These are phyloP conservation scores for Rana temporaria DNA, from an alignment of 2,113 vertebrate genomes.

Conservation along the genomic window DNA sequence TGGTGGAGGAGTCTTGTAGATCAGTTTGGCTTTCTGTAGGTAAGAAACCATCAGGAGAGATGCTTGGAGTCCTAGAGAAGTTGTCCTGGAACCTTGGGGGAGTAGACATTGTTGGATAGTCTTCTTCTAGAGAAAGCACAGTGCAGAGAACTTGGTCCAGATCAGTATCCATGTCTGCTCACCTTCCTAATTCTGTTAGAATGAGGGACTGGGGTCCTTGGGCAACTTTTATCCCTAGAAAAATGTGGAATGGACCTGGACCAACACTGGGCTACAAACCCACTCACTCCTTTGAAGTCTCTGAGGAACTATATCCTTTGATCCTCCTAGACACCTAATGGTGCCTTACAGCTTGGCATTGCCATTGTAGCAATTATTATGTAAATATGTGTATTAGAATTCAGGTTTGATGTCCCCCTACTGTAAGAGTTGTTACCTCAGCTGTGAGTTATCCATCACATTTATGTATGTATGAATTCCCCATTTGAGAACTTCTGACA, in stretches of 20 bases:
- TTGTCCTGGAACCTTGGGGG: conserved; percentile 6
- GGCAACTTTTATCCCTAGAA: not conserved
- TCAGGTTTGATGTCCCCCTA: not conserved
- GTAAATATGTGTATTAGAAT: not conserved
- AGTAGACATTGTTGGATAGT: conserved; percentile 3
- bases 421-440: too few relatives aligned
- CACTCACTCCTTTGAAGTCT: not conserved
- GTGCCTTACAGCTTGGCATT: not conserved
- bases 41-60: not conserved
- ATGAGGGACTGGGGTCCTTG: not conserved
- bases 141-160: conserved; percentile 29
- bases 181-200: not conserved
- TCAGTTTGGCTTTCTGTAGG: not conserved
- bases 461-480: too few relatives aligned
- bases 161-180: conserved; percentile 10
- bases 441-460: too few relatives aligned
- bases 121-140: conserved; percentile 21
- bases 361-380: not conserved
- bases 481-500: too few relatives aligned
- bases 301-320: not conserved
- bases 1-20: not conserved
- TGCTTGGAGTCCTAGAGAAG: too few relatives aligned
- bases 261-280: not conserved
- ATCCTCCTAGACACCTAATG: not conserved
- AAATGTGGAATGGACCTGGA: not conserved